A percentile compares a stretch with the other conserved stretches of the same genome.
Conservation (phyloP, 2,113 vertebrate genomes). For the Crotophaga sulcirostris region DNA sequence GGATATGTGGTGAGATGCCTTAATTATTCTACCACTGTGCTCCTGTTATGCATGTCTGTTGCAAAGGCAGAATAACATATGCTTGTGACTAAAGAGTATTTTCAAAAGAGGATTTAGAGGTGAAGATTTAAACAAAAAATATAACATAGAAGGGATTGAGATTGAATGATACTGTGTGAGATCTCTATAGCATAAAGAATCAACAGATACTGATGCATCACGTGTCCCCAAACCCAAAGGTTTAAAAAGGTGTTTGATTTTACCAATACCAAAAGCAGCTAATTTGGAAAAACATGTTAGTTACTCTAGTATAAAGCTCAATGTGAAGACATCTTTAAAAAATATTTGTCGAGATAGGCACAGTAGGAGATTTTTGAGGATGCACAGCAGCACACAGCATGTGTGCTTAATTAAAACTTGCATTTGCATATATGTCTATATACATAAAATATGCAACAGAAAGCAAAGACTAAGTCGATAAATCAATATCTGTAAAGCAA, state of each 20-base stretch:
- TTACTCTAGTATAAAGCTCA: background rate
- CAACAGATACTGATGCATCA: background rate
- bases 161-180: background rate
- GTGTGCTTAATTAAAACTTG: background rate
- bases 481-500: constrained; percentile 34
- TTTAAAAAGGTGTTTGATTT: background rate
- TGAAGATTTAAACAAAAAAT: background rate
- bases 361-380: constrained; percentile 16
- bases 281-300: background rate
- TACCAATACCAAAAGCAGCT: background rate
- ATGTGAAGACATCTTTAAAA: background rate
- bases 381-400: constrained; percentile 4
- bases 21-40: background rate
- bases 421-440: constrained; percentile 49
- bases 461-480: background rate
- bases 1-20: background rate
- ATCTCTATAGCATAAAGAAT: background rate
- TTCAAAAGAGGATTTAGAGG: background rate
- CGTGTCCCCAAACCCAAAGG: background rate
- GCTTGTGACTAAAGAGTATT: background rate
- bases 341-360: background rate
- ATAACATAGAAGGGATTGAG: background rate
- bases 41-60: background rate
- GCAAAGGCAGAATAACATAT: background rate
- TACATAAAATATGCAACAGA: constrained; percentile 42